Percentiles rank a stretch among this genome's conserved stretches.
These are phyloP conservation scores for Cyanocitta stelleri DNA, from an alignment of 2,113 vertebrate genomes.

Conservation along the genomic window DNA sequence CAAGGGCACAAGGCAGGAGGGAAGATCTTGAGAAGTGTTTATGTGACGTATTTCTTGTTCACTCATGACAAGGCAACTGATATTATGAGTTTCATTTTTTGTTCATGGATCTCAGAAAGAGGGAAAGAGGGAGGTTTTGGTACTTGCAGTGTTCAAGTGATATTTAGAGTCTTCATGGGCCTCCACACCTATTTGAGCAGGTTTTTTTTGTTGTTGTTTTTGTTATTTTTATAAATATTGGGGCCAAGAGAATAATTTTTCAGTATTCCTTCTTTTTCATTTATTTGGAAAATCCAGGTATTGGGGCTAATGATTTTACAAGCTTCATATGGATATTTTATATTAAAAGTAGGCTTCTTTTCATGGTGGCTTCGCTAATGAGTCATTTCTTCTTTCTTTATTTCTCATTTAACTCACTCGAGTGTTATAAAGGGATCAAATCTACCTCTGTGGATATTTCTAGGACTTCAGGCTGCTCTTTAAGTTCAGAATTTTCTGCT, in stretches of 20 bases:
- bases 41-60: fast-evolving
- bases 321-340: background rate
- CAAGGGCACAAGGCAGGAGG: fast-evolving
- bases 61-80: background rate
- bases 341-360: background rate
- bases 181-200: background rate
- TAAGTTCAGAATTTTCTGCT: background rate
- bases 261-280: background rate
- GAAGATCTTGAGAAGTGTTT: background rate
- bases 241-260: background rate
- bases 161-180: background rate
- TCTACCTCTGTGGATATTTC: background rate
- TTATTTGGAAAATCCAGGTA: background rate
- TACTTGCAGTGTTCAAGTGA: background rate
- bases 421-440: background rate
- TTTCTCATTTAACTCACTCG: background rate
- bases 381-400: background rate
- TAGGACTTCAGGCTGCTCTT: background rate
- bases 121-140: fast-evolving
- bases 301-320: background rate
- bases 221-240: background rate
- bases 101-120: background rate
- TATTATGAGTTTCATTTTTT: background rate
- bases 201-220: background rate
- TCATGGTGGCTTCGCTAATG: background rate